Evolutionary conservation across 2,113 vertebrate species (phyloP).

Genomic region (Hydrolagus affinis): DNA sequence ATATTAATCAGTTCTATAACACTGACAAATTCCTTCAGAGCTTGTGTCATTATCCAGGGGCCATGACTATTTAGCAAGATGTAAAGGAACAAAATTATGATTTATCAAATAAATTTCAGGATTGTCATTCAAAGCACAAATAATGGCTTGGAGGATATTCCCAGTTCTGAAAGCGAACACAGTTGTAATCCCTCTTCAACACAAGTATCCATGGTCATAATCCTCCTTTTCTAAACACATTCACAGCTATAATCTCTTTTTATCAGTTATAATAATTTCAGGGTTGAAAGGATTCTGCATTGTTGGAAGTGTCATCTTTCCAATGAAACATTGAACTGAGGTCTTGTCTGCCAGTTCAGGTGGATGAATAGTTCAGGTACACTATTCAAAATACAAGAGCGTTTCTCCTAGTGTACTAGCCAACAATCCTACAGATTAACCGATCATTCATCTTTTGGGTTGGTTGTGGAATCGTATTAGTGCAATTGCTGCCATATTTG

Average conservation of each 20-base stretch:
- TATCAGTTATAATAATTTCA: conserved; percentile 24
- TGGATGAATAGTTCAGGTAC: no score
- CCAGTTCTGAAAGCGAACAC: background rate
- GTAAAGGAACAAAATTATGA: background rate
- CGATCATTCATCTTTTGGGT: no score
- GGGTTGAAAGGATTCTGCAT: background rate
- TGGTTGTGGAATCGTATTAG: no score
- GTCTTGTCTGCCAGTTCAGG: no score
- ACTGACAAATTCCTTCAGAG: background rate
- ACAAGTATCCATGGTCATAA: conserved; percentile 7
- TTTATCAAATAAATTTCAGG: background rate
- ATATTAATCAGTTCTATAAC: background rate
- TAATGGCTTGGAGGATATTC: no score
- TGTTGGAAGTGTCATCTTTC: no score
- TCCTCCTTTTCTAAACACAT: background rate
- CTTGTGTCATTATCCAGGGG: background rate
- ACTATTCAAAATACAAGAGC: no score
- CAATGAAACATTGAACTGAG: no score
- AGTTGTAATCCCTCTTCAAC: background rate
- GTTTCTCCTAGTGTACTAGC: no score
- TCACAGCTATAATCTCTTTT: background rate
- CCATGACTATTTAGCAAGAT: background rate
- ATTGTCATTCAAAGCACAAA: background rate
- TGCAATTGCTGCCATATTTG: no score
- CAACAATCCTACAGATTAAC: no score